Percentiles rank a stretch among this genome's conserved stretches.
Evolutionary conservation across 1,140 invertebrate genomes (phyloP).

Genomic region (Tigriopus japonicus): DNA sequence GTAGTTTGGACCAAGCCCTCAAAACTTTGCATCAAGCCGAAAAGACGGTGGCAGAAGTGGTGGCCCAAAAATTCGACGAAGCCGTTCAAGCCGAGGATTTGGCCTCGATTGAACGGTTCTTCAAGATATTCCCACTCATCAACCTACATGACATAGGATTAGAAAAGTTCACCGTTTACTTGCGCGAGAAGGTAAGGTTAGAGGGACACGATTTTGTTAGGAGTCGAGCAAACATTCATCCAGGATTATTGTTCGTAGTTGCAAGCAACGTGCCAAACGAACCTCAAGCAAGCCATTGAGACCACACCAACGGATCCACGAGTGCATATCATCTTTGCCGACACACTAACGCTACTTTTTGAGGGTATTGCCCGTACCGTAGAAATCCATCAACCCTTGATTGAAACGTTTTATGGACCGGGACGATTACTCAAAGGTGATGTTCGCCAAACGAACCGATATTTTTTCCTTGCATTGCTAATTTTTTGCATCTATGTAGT

Average conservation of each 20-base stretch:
- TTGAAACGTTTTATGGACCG: slow-evolving; percentile 77
- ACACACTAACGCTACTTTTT: slow-evolving; percentile 61
- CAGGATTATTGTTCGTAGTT: slow-evolving; percentile 28
- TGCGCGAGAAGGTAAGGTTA: slow-evolving; percentile 51
- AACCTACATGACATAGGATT: slow-evolving; percentile 80
- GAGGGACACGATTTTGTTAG: too few species aligned
- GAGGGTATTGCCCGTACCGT: slow-evolving; percentile 71
- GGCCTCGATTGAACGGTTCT: slow-evolving; percentile 81
- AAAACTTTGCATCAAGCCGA: slow-evolving; percentile 5
- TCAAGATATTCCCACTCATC: slow-evolving; percentile 91
- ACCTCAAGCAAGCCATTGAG: slow-evolving; percentile 32
- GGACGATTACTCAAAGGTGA: background rate
- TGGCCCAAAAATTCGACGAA: slow-evolving; percentile 70
- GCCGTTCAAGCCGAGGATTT: slow-evolving; percentile 72
- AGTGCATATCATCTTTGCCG: slow-evolving; percentile 53
- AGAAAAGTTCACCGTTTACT: slow-evolving; percentile 71
- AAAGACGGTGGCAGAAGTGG: slow-evolving; percentile 30
- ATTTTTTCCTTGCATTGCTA: slow-evolving; percentile 11
- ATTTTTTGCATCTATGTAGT: background rate
- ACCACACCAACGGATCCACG: slow-evolving; percentile 41
- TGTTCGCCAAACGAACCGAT: slow-evolving; percentile 15
- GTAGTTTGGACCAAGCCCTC: background rate
- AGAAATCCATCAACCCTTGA: slow-evolving; percentile 75
- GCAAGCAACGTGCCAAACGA: slow-evolving; percentile 49
- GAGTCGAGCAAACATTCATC: too few species aligned